Percentiles rank a stretch among this genome's conserved stretches.
Evolutionary conservation across 2,888 invertebrate species (phyloP).

Genomic region (Hypsopygia costalis): DNA sequence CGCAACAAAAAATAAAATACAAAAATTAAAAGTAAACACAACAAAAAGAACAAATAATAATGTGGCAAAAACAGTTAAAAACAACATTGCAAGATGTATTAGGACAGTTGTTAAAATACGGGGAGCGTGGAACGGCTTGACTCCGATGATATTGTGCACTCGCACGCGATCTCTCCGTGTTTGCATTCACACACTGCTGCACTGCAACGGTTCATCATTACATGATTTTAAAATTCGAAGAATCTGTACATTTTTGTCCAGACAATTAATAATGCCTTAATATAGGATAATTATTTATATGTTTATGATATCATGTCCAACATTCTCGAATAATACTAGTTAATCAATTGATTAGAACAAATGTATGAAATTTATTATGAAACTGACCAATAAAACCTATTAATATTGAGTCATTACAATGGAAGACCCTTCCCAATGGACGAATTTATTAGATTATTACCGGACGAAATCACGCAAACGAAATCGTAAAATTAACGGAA

Average conservation of each 20-base stretch:
- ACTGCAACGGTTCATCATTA: slow-evolving; percentile 30
- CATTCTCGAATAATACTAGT: too few relatives aligned
- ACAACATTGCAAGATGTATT: slow-evolving; percentile 81
- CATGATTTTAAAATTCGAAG: background rate
- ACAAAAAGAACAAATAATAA: slow-evolving; percentile 70
- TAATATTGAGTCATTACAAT: slow-evolving; percentile 63
- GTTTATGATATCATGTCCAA: too few relatives aligned
- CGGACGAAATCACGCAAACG: slow-evolving; percentile 76
- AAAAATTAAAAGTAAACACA: slow-evolving; percentile 77
- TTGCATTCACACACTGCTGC: slow-evolving; percentile 40
- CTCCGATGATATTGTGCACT: slow-evolving; percentile 62
- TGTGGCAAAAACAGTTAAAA: slow-evolving; percentile 77
- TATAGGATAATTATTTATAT: too few relatives aligned
- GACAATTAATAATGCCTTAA: too few relatives aligned
- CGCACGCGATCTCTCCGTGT: slow-evolving; percentile 66
- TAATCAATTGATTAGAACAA: slow-evolving; percentile 18
- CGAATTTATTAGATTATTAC: slow-evolving; percentile 74
- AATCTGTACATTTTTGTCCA: background rate
- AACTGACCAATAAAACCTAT: slow-evolving; percentile 53
- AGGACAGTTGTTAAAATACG: slow-evolving; percentile 81
- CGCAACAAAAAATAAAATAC: slow-evolving; percentile 41
- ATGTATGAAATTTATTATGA: slow-evolving; percentile 21
- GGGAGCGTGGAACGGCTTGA: slow-evolving; percentile 68
- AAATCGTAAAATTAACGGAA: slow-evolving; percentile 76
- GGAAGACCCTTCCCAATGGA: slow-evolving; percentile 63